Conservation (phyloP, 2,113 vertebrate species). For the Rhinopithecus roxellana region DNA sequence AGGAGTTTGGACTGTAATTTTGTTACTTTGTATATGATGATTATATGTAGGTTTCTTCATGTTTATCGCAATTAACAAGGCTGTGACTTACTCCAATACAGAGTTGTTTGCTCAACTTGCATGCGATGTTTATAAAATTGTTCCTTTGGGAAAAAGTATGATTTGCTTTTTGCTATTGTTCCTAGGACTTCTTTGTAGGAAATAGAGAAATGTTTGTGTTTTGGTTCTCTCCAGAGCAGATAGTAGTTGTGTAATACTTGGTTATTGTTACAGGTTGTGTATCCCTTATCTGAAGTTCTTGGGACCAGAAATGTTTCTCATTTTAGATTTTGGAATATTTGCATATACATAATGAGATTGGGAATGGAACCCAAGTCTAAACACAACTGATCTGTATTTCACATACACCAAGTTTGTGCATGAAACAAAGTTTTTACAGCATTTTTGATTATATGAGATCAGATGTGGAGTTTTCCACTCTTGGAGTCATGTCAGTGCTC, state of each 20-base stretch:
- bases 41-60: neutral
- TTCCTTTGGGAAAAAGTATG: neutral
- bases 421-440: neutral
- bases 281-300: neutral
- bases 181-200: neutral
- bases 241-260: neutral
- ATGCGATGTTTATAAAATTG: neutral
- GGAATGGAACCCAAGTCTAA: neutral
- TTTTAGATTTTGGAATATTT: neutral
- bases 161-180: neutral
- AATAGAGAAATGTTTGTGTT: neutral
- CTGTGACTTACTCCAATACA: neutral
- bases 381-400: neutral
- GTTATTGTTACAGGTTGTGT: neutral
- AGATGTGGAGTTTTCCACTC: neutral
- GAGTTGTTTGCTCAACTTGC: neutral
- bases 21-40: neutral
- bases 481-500: neutral
- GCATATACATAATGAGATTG: neutral
- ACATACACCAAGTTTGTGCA: neutral
- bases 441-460: neutral
- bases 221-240: neutral
- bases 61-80: neutral
- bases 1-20: neutral
- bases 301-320: neutral